These are phyloP conservation scores for Cottus gobio DNA, from an alignment of 2,113 vertebrate genomes.

Conservation along the genomic window DNA sequence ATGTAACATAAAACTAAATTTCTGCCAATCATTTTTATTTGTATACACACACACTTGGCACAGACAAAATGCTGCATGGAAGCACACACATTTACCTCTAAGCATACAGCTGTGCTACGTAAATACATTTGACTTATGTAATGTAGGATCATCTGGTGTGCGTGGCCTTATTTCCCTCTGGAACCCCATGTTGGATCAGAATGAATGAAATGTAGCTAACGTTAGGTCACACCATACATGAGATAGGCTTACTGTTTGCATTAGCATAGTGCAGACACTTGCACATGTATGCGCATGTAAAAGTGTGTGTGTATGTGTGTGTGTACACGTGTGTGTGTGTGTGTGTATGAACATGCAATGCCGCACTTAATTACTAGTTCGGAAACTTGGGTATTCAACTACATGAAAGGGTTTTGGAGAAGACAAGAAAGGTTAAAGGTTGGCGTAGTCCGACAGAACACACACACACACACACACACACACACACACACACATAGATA, in stretches of 20 bases:
- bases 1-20: background rate
- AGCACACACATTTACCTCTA: background rate
- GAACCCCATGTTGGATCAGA: background rate
- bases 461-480: background rate
- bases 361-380: background rate
- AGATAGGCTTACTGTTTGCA: background rate
- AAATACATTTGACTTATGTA: background rate
- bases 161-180: background rate
- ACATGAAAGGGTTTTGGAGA: background rate
- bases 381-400: slow-evolving; percentile 5
- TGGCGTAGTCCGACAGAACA: background rate
- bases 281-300: background rate
- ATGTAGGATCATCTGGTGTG: background rate
- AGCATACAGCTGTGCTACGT: background rate
- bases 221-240: background rate
- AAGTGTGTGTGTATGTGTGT: background rate
- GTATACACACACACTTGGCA: background rate
- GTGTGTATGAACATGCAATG: background rate
- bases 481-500: background rate
- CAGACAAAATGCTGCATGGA: background rate
- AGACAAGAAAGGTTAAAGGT: slow-evolving; percentile 33
- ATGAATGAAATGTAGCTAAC: background rate
- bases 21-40: background rate
- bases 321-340: background rate
- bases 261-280: background rate